Conservation (phyloP, 2,797 vertebrate genomes). For the Pangasius larnaudii region DNA sequence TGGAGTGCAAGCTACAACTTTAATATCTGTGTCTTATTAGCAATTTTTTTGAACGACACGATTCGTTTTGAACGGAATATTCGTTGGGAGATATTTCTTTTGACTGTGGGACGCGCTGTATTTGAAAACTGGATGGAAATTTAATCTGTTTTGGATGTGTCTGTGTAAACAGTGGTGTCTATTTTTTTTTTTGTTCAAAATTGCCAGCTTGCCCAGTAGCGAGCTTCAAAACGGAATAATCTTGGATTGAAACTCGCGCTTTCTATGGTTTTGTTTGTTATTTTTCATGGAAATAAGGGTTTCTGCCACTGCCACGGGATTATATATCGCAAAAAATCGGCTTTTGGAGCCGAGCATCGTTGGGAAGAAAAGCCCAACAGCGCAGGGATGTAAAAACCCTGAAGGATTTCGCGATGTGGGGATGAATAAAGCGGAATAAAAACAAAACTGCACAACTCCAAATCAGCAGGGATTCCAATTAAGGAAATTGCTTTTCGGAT, state of each 20-base stretch:
- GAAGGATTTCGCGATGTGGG: conserved; percentile 54
- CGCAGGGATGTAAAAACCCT: conserved; percentile 54
- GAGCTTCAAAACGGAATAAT: conserved; percentile 45
- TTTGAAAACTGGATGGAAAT: neutral
- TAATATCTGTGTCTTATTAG: conserved; percentile 69
- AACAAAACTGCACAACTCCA: conserved; percentile 47
- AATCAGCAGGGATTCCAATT: conserved; percentile 38
- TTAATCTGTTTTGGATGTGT: conserved; percentile 9
- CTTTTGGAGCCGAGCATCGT: conserved; percentile 32
- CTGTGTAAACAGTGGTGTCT: conserved; percentile 17
- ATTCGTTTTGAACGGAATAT: neutral
- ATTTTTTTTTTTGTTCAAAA: conserved; percentile 34
- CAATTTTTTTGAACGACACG: neutral
- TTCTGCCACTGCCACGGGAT: conserved; percentile 28
- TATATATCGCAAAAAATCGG: neutral
- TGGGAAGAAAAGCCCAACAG: conserved; percentile 46
- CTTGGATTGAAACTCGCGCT: neutral
- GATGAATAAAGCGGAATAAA: conserved; percentile 60
- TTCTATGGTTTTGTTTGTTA: neutral
- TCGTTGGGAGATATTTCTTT: neutral
- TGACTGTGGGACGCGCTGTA: neutral
- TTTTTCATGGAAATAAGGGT: conserved; percentile 28
- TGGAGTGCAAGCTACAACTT: conserved; percentile 80
- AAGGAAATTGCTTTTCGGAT: neutral
- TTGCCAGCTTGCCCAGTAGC: conserved; percentile 36